Conservation (phyloP, 2,888 invertebrate species). For the Pandemis corylana region DNA sequence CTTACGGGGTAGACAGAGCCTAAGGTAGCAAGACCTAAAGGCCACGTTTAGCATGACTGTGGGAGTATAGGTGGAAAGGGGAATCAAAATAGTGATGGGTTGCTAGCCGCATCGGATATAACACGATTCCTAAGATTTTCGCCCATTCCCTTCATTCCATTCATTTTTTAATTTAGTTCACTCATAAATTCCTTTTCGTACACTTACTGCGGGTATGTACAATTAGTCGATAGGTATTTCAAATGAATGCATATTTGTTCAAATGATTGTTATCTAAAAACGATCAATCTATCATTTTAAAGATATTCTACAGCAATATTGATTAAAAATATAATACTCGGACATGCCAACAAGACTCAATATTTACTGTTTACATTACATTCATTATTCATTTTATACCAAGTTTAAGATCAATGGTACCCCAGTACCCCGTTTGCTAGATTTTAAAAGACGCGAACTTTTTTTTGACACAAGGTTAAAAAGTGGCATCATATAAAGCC, state of each 20-base stretch:
- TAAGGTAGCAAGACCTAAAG: too few species aligned
- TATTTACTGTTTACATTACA: conserved; percentile 2
- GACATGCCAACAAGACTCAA: not conserved
- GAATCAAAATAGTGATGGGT: too few species aligned
- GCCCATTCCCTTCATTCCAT: too few species aligned
- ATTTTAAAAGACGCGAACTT: not conserved
- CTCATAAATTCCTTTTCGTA: conserved; percentile 23
- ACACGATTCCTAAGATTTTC: too few species aligned
- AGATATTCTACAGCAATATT: conserved; percentile 9
- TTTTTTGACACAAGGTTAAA: not conserved
- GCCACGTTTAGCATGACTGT: too few species aligned
- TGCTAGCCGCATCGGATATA: too few species aligned
- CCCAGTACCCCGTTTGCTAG: not conserved
- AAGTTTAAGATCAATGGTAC: not conserved
- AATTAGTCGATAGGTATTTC: not conserved
- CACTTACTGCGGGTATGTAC: not conserved
- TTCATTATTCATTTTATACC: not conserved
- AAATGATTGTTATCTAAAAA: conserved; percentile 19
- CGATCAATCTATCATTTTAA: conserved; percentile 28
- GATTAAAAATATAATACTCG: conserved; percentile 4
- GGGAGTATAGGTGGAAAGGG: too few species aligned
- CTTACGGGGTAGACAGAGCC: too few species aligned
- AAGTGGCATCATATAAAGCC: too few species aligned
- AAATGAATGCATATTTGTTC: not conserved
- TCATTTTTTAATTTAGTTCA: conserved; percentile 8